Evolutionary conservation across 2,797 vertebrate genomes (phyloP).

Genomic region (Hybognathus amarus): DNA sequence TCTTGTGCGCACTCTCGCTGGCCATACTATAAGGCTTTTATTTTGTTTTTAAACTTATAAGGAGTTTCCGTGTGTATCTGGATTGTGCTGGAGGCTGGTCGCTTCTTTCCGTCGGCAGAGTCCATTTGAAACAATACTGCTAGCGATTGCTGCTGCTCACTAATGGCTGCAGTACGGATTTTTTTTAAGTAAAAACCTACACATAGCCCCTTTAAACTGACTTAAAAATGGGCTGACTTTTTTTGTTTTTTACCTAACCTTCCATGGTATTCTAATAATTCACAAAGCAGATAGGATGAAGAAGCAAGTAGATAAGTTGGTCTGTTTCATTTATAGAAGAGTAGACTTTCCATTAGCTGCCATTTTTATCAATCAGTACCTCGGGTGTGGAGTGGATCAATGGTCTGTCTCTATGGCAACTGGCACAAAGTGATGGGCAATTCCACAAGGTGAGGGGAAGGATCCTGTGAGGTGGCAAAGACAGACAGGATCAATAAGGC

Average conservation of each 20-base stretch:
- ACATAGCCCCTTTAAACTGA: too few relatives aligned
- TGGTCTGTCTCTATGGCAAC: conserved; percentile 66
- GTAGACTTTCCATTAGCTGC: conserved; percentile 51
- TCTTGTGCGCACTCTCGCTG: too few relatives aligned
- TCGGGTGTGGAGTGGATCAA: conserved; percentile 61
- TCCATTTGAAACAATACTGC: too few relatives aligned
- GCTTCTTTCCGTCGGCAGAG: too few relatives aligned
- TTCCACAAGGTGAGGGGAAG: conserved; percentile 62
- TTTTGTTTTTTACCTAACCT: not conserved
- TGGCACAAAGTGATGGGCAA: conserved; percentile 53
- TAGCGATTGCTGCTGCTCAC: too few relatives aligned
- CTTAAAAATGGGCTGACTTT: not conserved
- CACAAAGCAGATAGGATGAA: not conserved
- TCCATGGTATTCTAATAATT: not conserved
- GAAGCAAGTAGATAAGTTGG: conserved; percentile 18
- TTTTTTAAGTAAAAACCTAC: too few relatives aligned
- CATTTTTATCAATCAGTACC: conserved; percentile 62
- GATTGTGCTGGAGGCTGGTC: too few relatives aligned
- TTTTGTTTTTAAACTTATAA: too few relatives aligned
- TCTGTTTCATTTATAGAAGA: conserved; percentile 35
- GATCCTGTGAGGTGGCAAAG: conserved; percentile 49
- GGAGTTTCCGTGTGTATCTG: too few relatives aligned
- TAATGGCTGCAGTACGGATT: too few relatives aligned
- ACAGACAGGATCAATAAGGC: conserved; percentile 55
- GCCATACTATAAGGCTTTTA: too few relatives aligned